Base-by-base conservation (phyloP, 2,797 vertebrate species). In the Cuniculus paca region DNA sequence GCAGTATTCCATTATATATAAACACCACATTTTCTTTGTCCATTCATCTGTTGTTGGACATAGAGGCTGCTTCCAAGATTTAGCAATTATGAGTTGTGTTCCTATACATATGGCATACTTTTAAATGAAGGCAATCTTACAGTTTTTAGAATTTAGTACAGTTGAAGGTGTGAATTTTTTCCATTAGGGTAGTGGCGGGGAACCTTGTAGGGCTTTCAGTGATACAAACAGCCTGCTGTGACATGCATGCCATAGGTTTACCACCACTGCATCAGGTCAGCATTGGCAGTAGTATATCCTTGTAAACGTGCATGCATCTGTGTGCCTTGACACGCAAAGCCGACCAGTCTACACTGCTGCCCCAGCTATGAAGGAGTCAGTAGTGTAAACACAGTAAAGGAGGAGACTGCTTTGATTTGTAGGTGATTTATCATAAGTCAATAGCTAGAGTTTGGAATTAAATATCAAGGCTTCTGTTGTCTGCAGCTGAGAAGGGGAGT, bases 231-330 rank as follows among this genome's bases (percentile, higher is more conserved):
- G 24, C 39, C 24, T 74, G 39, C 12, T 26, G 22, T 72, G 22
- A 22, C 70, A 42, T 22, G 11, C 16, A 19, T 26, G 39, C 70
- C 65, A 74, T 26, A 14, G 22, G 22, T 74, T 42, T 2, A 6
- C 36, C 20, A 26, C 36, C 16, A 63, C 34, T 78, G 22, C 28
- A 22, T 9, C 61, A 70, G 50, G 10, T 9, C 20, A 39, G 22
- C 14, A 80, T 13, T 6, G 60, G n/a, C 28, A 0, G 3, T 7
- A 2, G 65, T 2, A 1, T 0, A 5, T 2, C 22, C 19, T 39
- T 65, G 12, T 31, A 24, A 6, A 1, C 3, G 24, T 1, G 0
- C 2, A 1, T 5, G 13, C 1, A 0, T 60, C n/a, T 1, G 1
- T 61, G 42, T 77, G 24, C 48, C 50, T 68, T 42, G 0, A 34